Evolutionary conservation across 2,797 vertebrate species (phyloP).

Genomic region (Rhabdophis nuchalis): DNA sequence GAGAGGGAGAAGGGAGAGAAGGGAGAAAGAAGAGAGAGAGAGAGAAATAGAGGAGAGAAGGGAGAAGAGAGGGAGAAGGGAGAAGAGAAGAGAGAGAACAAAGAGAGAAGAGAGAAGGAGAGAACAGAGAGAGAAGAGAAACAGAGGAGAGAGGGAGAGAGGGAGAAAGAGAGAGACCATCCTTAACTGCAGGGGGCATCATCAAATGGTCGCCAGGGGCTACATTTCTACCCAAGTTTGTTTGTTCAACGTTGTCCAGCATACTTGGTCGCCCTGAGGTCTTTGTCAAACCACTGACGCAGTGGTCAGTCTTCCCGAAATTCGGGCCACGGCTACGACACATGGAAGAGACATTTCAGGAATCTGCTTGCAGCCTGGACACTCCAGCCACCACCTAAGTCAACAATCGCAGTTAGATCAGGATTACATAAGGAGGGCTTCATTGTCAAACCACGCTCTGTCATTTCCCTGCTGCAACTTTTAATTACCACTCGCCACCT

Average conservation of each 20-base stretch:
- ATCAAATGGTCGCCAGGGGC: conserved; percentile 21
- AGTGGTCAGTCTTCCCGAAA: conserved; percentile 62
- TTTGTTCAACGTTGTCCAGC: conserved; percentile 55
- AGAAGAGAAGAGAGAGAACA: too few species aligned
- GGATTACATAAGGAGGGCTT: neutral
- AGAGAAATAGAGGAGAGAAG: too few species aligned
- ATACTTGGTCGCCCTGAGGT: conserved; percentile 33
- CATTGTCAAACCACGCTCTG: neutral
- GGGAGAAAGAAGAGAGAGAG: too few species aligned
- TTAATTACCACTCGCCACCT: neutral
- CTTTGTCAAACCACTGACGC: conserved; percentile 64
- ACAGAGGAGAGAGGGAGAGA: too few species aligned
- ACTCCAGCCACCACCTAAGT: neutral
- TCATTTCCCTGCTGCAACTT: neutral
- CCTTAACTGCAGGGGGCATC: conserved; percentile 20
- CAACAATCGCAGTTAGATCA: conserved; percentile 32
- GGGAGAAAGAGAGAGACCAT: neutral
- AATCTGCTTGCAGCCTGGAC: conserved; percentile 34
- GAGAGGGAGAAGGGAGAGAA: neutral
- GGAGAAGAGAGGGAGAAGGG: too few species aligned
- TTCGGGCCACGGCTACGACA: neutral
- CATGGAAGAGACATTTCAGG: conserved; percentile 41
- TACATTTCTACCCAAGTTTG: conserved; percentile 40
- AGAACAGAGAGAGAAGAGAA: too few species aligned
- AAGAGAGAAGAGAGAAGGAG: too few species aligned